Conservation (phyloP, 2,113 vertebrate species). For the Eolophus roseicapilla region DNA sequence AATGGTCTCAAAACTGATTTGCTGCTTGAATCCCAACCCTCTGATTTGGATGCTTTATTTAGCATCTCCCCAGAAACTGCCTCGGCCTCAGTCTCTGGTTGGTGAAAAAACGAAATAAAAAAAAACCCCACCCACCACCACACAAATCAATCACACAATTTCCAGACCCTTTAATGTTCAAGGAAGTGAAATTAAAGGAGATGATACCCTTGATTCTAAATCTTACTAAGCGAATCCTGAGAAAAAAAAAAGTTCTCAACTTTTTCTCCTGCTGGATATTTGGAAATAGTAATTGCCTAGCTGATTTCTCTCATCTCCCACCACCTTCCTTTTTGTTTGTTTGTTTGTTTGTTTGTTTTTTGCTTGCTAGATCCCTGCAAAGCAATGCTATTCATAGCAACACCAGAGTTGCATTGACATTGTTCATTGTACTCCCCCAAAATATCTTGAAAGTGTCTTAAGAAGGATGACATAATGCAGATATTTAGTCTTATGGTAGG, state of each 20-base stretch:
- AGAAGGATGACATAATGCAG: background rate
- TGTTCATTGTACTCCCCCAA: background rate
- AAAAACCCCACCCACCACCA: fast-evolving
- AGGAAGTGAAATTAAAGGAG: background rate
- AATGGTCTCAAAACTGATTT: background rate
- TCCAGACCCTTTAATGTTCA: background rate
- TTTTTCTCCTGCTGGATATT: background rate
- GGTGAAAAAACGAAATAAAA: background rate
- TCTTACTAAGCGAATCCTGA: background rate
- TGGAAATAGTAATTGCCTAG: background rate
- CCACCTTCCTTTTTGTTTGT: fast-evolving
- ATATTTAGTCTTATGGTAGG: background rate
- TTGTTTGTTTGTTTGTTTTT: no score
- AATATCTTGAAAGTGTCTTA: background rate
- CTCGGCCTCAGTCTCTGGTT: background rate
- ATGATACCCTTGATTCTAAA: background rate
- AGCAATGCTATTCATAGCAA: background rate
- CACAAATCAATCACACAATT: background rate
- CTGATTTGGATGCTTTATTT: background rate
- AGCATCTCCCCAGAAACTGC: background rate
- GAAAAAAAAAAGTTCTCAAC: background rate
- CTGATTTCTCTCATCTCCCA: background rate
- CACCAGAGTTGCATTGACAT: background rate
- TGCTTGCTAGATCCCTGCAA: background rate
- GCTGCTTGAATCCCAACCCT: background rate